phyloP scores from a whole-genome alignment of 2,113 vertebrate species.

The Collichthys lucidus region DNA sequence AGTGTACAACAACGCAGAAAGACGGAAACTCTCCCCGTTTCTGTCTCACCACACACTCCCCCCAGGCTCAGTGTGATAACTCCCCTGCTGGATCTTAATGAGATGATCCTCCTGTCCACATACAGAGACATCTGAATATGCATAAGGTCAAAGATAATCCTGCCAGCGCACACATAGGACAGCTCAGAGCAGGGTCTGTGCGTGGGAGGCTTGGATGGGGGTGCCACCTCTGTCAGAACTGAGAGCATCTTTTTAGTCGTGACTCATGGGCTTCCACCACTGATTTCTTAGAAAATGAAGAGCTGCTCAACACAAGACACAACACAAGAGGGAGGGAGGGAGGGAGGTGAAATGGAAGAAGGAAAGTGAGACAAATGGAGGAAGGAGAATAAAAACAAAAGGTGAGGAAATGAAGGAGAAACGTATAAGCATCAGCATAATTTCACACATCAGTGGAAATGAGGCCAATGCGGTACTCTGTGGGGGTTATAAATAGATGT shows the following conservation, averaged over 20 bases:
- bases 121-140: slow-evolving; percentile 1
- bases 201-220: slow-evolving; percentile 9
- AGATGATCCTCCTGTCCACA: slow-evolving; percentile 16
- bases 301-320: slow-evolving; percentile 19
- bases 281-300: slow-evolving; percentile 44
- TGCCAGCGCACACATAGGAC: background rate
- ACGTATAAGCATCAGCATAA: slow-evolving; percentile 71
- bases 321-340: background rate
- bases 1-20: slow-evolving; percentile 8
- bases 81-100: slow-evolving; percentile 40
- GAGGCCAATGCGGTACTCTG: slow-evolving; percentile 67
- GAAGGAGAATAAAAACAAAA: background rate
- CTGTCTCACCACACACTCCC: background rate
- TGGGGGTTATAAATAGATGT: slow-evolving; percentile 69
- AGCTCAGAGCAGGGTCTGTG: background rate
- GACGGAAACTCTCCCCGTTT: background rate
- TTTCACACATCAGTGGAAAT: slow-evolving; percentile 72
- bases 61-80: slow-evolving; percentile 14
- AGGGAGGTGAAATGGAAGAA: background rate
- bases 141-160: slow-evolving; percentile 10
- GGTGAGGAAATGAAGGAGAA: slow-evolving; percentile 62
- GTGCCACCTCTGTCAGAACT: slow-evolving; percentile 10
- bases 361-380: slow-evolving; percentile 25
- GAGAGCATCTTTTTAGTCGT: slow-evolving; percentile 37
- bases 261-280: slow-evolving; percentile 73